These are phyloP conservation scores for Zoanthus sansibaricus DNA, from an alignment of 92 coral and sea anemone species.

Conservation along the genomic window DNA sequence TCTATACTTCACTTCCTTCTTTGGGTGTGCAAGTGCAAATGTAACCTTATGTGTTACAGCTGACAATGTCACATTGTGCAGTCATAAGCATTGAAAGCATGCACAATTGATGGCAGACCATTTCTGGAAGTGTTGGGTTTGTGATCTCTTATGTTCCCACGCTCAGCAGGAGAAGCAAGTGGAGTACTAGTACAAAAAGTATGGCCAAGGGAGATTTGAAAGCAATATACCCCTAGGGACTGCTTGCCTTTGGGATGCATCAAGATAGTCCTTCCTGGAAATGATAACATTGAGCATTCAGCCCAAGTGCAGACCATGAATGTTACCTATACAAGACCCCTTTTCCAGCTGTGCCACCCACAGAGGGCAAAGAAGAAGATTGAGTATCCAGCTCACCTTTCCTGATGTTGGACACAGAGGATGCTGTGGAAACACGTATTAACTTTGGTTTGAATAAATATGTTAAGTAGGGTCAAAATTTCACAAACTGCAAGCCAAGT, in stretches of 20 bases:
- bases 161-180: constrained; percentile 26
- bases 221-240: neutral
- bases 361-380: neutral
- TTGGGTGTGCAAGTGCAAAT: neutral
- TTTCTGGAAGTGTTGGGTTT: constrained; percentile 61
- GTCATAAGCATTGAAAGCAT: constrained; percentile 4
- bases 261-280: constrained; percentile 4
- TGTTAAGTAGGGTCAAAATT: neutral
- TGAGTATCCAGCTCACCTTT: neutral
- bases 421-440: neutral
- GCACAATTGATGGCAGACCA: constrained; percentile 54
- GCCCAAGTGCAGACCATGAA: constrained; percentile 10
- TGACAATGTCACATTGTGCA: neutral
- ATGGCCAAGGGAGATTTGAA: constrained; percentile 43
- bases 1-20: too few species aligned
- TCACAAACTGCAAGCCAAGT: neutral
- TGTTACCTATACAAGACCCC: neutral
- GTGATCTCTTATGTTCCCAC: constrained; percentile 43
- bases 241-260: neutral
- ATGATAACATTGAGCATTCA: constrained; percentile 17
- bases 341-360: neutral
- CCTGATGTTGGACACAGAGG: constrained; percentile 15
- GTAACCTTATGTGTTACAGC: neutral
- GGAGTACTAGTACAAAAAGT: constrained; percentile 30
- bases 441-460: neutral